These are phyloP conservation scores for Pachypanchax playfairii DNA, from an alignment of 2,113 vertebrate genomes.

Conservation along the genomic window DNA sequence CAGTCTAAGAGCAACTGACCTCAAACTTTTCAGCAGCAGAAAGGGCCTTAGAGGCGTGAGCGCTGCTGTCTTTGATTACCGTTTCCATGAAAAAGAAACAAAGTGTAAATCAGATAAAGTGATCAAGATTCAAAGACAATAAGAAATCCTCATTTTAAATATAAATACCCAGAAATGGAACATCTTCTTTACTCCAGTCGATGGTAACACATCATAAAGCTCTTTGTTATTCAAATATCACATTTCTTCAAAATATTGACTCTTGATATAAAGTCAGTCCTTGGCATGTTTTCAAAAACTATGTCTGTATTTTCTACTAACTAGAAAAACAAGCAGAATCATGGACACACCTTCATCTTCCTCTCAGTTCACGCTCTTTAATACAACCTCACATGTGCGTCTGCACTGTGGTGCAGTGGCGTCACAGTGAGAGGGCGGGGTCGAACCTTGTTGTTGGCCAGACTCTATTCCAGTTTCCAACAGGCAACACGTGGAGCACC, in stretches of 20 bases:
- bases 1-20: neutral
- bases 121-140: neutral
- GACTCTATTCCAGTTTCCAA: neutral
- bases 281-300: neutral
- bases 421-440: neutral
- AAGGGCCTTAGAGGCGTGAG: neutral
- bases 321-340: neutral
- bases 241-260: conserved; percentile 10
- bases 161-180: neutral
- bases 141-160: neutral
- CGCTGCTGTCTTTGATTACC: neutral
- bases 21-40: neutral
- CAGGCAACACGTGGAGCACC: too few species aligned
- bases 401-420: neutral
- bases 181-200: neutral
- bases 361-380: neutral
- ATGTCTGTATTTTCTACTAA: neutral
- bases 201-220: neutral
- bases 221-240: neutral
- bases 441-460: neutral
- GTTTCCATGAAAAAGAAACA: neutral
- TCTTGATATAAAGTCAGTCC: neutral
- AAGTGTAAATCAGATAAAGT: neutral
- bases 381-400: neutral
- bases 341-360: neutral